A percentile compares a stretch with the other conserved stretches of the same genome.
Evolutionary conservation across 2,888 invertebrate genomes (phyloP).

Genomic region (Dioctria linearis): DNA sequence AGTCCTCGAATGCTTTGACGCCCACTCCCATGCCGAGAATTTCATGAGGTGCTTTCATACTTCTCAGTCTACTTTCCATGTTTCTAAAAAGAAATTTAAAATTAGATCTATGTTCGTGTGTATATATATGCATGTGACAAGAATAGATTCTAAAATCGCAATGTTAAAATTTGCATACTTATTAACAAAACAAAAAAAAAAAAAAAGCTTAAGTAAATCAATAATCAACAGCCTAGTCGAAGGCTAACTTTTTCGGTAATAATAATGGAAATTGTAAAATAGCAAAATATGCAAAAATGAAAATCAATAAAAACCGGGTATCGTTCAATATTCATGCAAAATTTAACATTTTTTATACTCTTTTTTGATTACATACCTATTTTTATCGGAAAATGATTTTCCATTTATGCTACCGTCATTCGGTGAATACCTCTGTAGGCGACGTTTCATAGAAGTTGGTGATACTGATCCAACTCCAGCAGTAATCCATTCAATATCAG

Average conservation of each 20-base stretch:
- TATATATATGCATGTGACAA: too few species aligned
- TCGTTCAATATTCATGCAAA: conserved; percentile 1
- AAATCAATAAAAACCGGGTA: conserved; percentile 19
- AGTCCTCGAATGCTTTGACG: conserved; percentile 51
- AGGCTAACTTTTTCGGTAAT: conserved; percentile 16
- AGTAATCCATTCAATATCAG: conserved; percentile 85
- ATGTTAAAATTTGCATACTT: too few species aligned
- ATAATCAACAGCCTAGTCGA: conserved; percentile 47
- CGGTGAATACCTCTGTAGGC: conserved; percentile 61
- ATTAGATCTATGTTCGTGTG: not conserved
- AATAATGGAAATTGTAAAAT: not conserved
- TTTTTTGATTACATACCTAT: conserved; percentile 52
- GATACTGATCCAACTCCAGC: conserved; percentile 76
- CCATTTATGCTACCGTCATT: conserved; percentile 21
- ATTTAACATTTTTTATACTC: not conserved
- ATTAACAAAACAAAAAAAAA: not conserved
- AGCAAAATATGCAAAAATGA: conserved; percentile 16
- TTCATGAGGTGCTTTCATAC: conserved; percentile 61
- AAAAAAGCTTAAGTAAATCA: conserved; percentile 13
- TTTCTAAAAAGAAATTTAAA: conserved; percentile 45
- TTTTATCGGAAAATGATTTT: conserved; percentile 45
- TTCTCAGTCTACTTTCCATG: conserved; percentile 42
- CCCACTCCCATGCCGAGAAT: conserved; percentile 60
- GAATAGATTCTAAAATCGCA: too few species aligned
- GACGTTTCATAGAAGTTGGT: conserved; percentile 71